Base-by-base conservation (phyloP, 2,113 vertebrate genomes). In the Brachionichthys hirsutus region DNA sequence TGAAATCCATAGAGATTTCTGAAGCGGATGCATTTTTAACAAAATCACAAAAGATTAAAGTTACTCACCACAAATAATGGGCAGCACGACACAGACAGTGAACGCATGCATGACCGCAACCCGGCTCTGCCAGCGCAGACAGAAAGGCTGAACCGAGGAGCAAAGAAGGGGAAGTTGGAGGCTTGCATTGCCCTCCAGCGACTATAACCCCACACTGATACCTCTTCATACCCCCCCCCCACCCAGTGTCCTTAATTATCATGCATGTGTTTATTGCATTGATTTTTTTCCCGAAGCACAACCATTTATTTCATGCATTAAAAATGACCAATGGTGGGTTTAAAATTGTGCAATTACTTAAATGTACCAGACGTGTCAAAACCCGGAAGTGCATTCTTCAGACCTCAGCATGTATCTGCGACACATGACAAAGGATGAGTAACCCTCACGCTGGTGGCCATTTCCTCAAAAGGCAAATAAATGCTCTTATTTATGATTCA, bases 341-440 rank as follows among this genome's bases (percentile, higher is more conserved):
- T 47, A 11, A 1, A 34, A 45, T 4, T 19, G 20, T 4, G 36
- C 3, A 44, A 2, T 6, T 6, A 18, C 14, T 49, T 42, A 7
- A 6, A 18, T 3, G 8, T 51, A 24, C 34, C 6, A 50, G 20
- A 43, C 35, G 10, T 46, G 10, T 38, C 8, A 54, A n/a, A 48
- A 11, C 36, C 34, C 0, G 54, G 11, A 62, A 47, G 9, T 47
- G 15, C 35, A 44, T 50, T 46, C 16, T 12, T 18, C 10, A 73
- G 57, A 83, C 45, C 57, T 83, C 69, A 83, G 84, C 81, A 77
- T 73, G 20, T 57, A 55, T 51, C 11, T 65, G 19, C 20, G 69
- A 50, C 82, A 74, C 81, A 82, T 82, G 84, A 85, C 75, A 67
- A 14, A 30, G 59, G 2, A 22, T 89, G 85, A 88, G 70, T 88